phyloP scores from a whole-genome alignment of 2,797 vertebrate species.

The Danio aesculapii region DNA sequence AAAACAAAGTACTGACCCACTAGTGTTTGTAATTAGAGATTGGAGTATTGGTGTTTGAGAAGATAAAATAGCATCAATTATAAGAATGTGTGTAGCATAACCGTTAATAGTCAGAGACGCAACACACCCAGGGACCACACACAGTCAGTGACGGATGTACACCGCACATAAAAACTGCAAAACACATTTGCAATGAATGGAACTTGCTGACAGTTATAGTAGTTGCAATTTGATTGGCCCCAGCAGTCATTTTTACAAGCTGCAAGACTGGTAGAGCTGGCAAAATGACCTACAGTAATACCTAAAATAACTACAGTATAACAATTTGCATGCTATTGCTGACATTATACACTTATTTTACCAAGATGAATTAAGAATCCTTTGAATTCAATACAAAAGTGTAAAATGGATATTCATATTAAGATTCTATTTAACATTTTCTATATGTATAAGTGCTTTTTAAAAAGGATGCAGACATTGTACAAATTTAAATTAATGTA shows the following conservation, averaged over 20 bases:
- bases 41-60: slow-evolving; percentile 9
- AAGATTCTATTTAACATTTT: too few species aligned
- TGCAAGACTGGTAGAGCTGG: not conserved
- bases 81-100: not conserved
- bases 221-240: not conserved
- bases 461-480: too few species aligned
- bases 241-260: not conserved
- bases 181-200: not conserved
- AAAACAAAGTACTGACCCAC: slow-evolving; percentile 20
- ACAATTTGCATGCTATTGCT: too few species aligned
- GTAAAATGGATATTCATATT: too few species aligned
- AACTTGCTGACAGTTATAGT: not conserved
- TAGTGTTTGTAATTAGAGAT: slow-evolving; percentile 29
- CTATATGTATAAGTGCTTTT: too few species aligned
- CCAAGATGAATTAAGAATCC: too few species aligned
- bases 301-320: too few species aligned
- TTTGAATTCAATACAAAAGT: too few species aligned
- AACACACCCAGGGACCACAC: not conserved
- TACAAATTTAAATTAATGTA: too few species aligned
- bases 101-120: not conserved
- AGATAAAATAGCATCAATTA: slow-evolving; percentile 15
- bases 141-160: not conserved
- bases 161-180: not conserved
- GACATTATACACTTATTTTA: too few species aligned
- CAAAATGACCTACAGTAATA: not conserved